Evolutionary conservation across 2,113 vertebrate species (phyloP), one percentile per base, ranked within the genome.

Genomic region (Bubalus kerabau): DNA sequence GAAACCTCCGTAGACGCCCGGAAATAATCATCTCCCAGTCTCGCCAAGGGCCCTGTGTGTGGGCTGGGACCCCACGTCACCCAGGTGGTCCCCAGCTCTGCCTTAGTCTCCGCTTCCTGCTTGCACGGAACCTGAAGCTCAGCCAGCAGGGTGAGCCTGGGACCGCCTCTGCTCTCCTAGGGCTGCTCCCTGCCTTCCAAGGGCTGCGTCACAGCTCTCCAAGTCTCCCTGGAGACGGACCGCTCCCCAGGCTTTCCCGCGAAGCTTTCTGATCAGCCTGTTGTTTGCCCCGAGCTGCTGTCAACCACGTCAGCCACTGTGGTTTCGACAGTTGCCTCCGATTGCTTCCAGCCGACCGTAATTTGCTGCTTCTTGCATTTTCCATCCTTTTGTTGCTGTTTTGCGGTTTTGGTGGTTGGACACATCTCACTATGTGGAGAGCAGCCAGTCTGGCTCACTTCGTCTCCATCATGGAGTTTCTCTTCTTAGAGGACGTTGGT

Each of bases 231-330:
- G 2, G 23, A 12, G 32, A 36, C 6, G 2, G 13, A 30, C 30
- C 7, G 14, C n/a, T 9, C 23, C 43, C n/a, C 24, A 85, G 16
- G 67, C 8, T 91, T 81, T 71, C n/a, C 83, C 81, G 9, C 2
- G 46, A 24, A 23, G n/a, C 52, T 74, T 48, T 50, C 43, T 67
- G 4, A 14, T 56, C 3, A 3, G 36, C 30, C 23, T 48, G 1
- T 43, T 48, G 1, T 40, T 78, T 50, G 9, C 19, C n/a, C 36
- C 2, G 1, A 46, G 30, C 11, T 40, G 3, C 50, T 2, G 0
- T 21, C 6, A 2, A 7, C 21, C 21, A 17, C 4, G 12, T 87
- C 5, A 87, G 24, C 26, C 11, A 6, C 0, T 17, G 24, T 1
- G 2, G 5, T 24, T 10, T 86, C 36, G 71, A 23, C 21, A 67